phyloP scores from a whole-genome alignment of 2,888 invertebrate genomes.

The Andrena fulva region DNA sequence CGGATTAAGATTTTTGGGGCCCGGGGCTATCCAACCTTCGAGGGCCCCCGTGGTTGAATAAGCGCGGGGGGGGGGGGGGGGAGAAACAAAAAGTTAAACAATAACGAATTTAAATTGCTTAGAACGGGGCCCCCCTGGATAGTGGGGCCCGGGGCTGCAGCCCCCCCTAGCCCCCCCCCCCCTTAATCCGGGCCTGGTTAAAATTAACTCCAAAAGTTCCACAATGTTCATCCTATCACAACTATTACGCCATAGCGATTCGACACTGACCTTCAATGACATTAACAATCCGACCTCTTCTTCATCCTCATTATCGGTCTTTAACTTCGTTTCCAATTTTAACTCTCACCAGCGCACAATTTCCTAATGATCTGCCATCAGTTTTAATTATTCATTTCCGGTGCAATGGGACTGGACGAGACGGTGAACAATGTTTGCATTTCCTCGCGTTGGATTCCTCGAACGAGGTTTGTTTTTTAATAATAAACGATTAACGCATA shows the following conservation, averaged over 20 bases:
- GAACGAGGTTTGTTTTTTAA: slow-evolving; percentile 35
- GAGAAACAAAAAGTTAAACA: too few relatives aligned
- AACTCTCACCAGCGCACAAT: background rate
- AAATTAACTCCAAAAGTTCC: too few relatives aligned
- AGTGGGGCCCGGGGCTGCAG: too few relatives aligned
- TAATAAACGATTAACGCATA: slow-evolving; percentile 14
- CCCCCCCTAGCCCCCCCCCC: too few relatives aligned
- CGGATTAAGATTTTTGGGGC: too few relatives aligned
- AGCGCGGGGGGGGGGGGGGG: too few relatives aligned
- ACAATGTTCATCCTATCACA: background rate
- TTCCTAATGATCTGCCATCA: background rate
- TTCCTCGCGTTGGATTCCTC: slow-evolving; percentile 26
- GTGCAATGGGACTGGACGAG: background rate
- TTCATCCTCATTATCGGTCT: slow-evolving; percentile 12
- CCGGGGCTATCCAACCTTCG: too few relatives aligned
- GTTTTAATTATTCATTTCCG: slow-evolving; percentile 19
- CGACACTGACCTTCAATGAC: background rate
- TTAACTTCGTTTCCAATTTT: slow-evolving; percentile 3
- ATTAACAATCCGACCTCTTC: background rate
- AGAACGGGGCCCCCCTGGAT: too few relatives aligned
- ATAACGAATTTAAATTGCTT: too few relatives aligned
- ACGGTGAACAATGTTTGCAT: background rate
- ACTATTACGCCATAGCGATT: background rate
- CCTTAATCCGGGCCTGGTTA: too few relatives aligned
- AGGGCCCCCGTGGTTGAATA: too few relatives aligned